Percentiles rank a stretch among this genome's conserved stretches.
phyloP scores from a whole-genome alignment of 2,888 invertebrate genomes.

The Cyrtodaria siliqua region DNA sequence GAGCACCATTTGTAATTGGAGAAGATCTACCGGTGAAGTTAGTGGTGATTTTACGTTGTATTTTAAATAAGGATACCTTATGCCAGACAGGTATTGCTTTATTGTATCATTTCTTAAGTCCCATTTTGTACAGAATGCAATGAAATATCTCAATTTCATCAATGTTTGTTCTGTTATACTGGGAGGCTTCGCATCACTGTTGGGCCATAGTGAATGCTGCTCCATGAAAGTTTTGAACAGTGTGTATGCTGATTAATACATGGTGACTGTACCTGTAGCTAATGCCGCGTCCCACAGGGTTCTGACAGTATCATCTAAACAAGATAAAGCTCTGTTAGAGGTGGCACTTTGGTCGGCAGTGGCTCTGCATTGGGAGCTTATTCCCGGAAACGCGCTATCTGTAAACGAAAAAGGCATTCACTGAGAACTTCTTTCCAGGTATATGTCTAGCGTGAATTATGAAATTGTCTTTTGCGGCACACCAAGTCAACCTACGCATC shows the following conservation, averaged over 20 bases:
- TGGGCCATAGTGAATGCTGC: slow-evolving; percentile 2
- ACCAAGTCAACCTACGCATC: slow-evolving; percentile 4
- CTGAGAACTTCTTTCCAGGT: slow-evolving; percentile 2
- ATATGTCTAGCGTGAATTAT: slow-evolving; percentile 5
- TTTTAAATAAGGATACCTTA: too few relatives aligned
- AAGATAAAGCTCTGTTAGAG: not conserved
- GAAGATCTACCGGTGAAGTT: too few relatives aligned
- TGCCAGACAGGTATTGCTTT: too few relatives aligned
- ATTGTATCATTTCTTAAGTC: too few relatives aligned
- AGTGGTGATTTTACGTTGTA: too few relatives aligned
- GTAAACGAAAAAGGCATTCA: slow-evolving; percentile 18
- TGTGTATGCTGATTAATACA: not conserved
- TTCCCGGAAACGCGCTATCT: not conserved
- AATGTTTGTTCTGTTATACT: too few relatives aligned
- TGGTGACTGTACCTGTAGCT: not conserved
- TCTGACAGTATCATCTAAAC: not conserved
- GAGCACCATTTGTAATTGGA: too few relatives aligned
- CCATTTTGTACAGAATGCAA: too few relatives aligned
- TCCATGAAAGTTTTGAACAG: not conserved
- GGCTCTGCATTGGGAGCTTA: slow-evolving; percentile 10
- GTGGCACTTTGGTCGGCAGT: slow-evolving; percentile 3
- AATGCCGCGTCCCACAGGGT: not conserved
- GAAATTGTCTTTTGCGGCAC: not conserved
- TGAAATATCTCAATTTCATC: too few relatives aligned
- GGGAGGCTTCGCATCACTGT: too few relatives aligned